Percentiles rank a stretch among this genome's conserved stretches.
Evolutionary conservation across 2,888 invertebrate species (phyloP).

Genomic region (Polia nebulosa): DNA sequence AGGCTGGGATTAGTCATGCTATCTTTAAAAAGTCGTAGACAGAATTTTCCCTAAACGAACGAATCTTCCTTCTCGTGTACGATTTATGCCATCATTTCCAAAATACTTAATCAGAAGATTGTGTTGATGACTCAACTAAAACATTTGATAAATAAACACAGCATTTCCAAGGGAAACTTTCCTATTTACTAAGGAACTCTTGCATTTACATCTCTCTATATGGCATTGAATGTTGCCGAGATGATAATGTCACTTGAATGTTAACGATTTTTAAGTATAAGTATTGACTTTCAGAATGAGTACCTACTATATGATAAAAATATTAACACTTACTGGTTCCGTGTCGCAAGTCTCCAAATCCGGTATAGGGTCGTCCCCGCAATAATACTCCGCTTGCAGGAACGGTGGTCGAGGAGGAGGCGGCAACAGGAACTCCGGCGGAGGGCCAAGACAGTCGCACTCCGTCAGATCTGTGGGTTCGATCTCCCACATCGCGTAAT

Average conservation of each 20-base stretch:
- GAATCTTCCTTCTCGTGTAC: too few relatives aligned
- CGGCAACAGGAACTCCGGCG: conserved; percentile 94
- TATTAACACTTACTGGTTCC: conserved; percentile 92
- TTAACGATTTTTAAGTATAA: too few relatives aligned
- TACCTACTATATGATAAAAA: too few relatives aligned
- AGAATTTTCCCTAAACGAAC: background rate
- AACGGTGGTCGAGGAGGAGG: conserved; percentile 94
- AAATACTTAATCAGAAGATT: background rate
- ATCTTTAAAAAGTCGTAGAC: background rate
- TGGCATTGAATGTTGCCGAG: too few relatives aligned
- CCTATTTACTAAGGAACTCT: too few relatives aligned
- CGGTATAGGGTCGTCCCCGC: conserved; percentile 93
- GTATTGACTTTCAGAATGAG: too few relatives aligned
- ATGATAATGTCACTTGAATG: too few relatives aligned
- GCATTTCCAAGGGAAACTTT: too few relatives aligned
- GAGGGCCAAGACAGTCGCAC: conserved; percentile 94
- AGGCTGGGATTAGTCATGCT: background rate
- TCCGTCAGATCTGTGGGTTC: conserved; percentile 93
- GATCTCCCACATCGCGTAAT: conserved; percentile 93
- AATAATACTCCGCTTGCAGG: conserved; percentile 93
- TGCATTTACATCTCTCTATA: too few relatives aligned
- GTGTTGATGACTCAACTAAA: background rate
- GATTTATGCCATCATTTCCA: background rate
- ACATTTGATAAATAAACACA: background rate
- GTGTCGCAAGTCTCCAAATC: conserved; percentile 94